Evolutionary conservation across 2,113 vertebrate species (phyloP), one percentile per base, ranked within the genome.

Genomic region (Lophotis ruficrista): DNA sequence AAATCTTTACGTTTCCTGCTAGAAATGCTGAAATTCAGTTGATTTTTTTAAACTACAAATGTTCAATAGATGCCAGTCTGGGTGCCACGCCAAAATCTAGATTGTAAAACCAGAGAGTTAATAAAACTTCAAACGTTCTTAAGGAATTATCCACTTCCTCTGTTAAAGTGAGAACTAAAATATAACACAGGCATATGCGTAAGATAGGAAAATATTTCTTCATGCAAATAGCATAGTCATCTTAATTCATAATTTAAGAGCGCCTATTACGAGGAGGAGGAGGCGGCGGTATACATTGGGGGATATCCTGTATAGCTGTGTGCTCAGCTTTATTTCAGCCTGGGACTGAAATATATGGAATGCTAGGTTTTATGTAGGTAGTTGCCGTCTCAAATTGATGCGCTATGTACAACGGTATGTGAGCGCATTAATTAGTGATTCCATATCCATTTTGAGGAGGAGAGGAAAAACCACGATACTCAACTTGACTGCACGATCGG

Each of bases 181-280:
- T 82, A 28, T 20, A 65, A 28, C 21, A 28, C 4, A 27, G 68
- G 15, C 23, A 6, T 38, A 53, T 76, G 31, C 12, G 8, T 76
- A 65, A 72, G 20, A 45, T 27, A 72, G 43, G 35, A 48, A 61
- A 76, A 84, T 75, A 37, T 62, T 72, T 94, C 84, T 89, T 88
- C 33, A 83, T 93, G 90, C 75, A 91, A 70, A 88, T 88, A 33
- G 12, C 72, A 54, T 24, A 56, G 23, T 72, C 45, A 72, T 65
- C 81, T 79, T 94, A 94, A 95, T 94, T 92, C 56, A 89, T 95
- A 87, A 95, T 95, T 96, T 84, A 89, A 76, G 65, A 79, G 37
- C 72, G 61, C 68, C 31, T 85, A 3, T 90, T 92, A 96, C 51
- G 82, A 89, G 83, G 69, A 89, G 87, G 64, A 75, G 70, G 79